These are phyloP conservation scores for Miichthys miiuy DNA, from an alignment of 2,797 vertebrate genomes.

Conservation along the genomic window DNA sequence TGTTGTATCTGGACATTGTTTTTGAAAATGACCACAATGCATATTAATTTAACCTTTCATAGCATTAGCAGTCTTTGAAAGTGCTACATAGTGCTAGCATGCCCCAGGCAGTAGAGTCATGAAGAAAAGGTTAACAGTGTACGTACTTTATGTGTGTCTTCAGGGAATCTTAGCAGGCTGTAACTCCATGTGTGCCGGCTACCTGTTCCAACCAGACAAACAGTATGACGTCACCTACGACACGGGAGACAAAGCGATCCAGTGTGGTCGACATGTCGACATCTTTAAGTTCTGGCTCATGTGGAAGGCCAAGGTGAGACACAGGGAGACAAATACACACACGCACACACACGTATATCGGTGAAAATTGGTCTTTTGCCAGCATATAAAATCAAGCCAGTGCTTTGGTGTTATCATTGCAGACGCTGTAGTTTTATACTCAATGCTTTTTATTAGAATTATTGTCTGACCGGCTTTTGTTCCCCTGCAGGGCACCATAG, in stretches of 20 bases:
- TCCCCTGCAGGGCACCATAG: slow-evolving; percentile 91
- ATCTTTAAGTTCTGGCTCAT: slow-evolving; percentile 99
- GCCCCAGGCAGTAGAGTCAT: background rate
- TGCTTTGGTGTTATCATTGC: background rate
- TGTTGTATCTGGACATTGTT: background rate
- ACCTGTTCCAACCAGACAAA: slow-evolving; percentile 99
- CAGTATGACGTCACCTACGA: slow-evolving; percentile 98
- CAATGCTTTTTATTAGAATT: background rate
- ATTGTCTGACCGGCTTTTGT: background rate
- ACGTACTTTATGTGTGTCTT: slow-evolving; percentile 8
- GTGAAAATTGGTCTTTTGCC: background rate
- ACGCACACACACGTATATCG: background rate
- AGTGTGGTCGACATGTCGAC: slow-evolving; percentile 97
- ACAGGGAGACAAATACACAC: background rate
- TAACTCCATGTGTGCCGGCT: slow-evolving; percentile 98
- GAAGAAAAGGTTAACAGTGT: background rate
- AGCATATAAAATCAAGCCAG: background rate
- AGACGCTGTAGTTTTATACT: background rate
- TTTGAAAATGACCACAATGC: background rate
- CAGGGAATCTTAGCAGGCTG: slow-evolving; percentile 96
- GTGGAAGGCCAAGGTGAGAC: slow-evolving; percentile 93
- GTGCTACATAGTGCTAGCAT: background rate
- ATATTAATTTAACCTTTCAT: background rate
- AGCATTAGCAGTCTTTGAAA: background rate
- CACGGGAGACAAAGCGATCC: slow-evolving; percentile 98